Evolutionary conservation across 1,140 invertebrate genomes (phyloP), one percentile per base, ranked within the genome.

Genomic region (Pseudomyrmex gracilis): DNA sequence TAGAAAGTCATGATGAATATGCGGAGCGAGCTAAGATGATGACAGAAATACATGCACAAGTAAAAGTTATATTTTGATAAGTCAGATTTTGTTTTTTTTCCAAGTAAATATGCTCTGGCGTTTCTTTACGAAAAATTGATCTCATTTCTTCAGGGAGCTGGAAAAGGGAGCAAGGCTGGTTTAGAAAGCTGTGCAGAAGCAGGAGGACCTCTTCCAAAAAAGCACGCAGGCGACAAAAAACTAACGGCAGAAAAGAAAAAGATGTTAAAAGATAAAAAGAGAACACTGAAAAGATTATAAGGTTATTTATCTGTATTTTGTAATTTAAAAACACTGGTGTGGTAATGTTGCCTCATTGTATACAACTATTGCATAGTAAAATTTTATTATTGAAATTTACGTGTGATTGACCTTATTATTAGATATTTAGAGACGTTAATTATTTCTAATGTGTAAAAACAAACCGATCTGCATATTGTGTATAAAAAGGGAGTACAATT

Each of bases 1-100:
- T 98, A 87, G 98, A 98, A 94, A 97, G 97, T 90, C 99, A 99
- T 92, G 97, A 98, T 92, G 97, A 98, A 93, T 99, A 98, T 94
- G 98, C 96, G 12, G 96, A 97, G 91, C 95, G 98, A 93, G 98
- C 98, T 17, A 97, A 97, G 95, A 97, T 99, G 97, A 98, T 98
- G 96, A 98, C 98, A 53, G 98, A 98, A 95, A 98, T 99, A 90
- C 98, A 99, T 95, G 98, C 98, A 66, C 96, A 96, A 93, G 95
- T 96, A 94, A 85, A 15, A 51, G 34, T 49, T 15, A 45, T 34
- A 20, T 60, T 47, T 34, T 13, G 12, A 61, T 10, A 15, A 24
- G 49, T 12, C 10, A 76, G 7, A 22, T 43, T 71, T 10, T 15
- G 9, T 58, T 47, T 1, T 43, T 68, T 47, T 2, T 15, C 5